Conservation (phyloP, 2,888 invertebrate genomes). For the Rhabditoides inermis region DNA sequence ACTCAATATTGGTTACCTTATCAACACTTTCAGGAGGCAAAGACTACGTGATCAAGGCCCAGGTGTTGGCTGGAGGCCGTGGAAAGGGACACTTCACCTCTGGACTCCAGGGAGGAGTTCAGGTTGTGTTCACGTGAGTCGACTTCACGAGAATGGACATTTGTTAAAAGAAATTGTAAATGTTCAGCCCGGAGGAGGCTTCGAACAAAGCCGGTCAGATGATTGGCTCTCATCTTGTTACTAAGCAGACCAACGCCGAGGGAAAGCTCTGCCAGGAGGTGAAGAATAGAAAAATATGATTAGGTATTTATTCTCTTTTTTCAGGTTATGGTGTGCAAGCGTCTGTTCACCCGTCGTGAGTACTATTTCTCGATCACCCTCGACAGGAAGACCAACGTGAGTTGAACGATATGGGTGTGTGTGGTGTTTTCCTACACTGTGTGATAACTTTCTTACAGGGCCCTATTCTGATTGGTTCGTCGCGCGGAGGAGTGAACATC, state of each 20-base stretch:
- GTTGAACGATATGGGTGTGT: slow-evolving; percentile 34
- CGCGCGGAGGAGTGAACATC: slow-evolving; percentile 93
- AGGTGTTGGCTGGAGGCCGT: slow-evolving; percentile 92
- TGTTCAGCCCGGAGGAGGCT: slow-evolving; percentile 54
- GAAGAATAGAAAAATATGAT: too few species aligned
- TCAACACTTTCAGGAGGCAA: slow-evolving; percentile 40
- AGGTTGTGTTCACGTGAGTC: slow-evolving; percentile 82
- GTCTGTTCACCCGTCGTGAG: slow-evolving; percentile 90
- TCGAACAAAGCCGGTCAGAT: slow-evolving; percentile 67
- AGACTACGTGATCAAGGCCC: slow-evolving; percentile 51
- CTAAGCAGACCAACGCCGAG: slow-evolving; percentile 74
- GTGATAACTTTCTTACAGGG: slow-evolving; percentile 57
- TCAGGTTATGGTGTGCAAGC: slow-evolving; percentile 77
- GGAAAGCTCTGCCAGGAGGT: slow-evolving; percentile 48
- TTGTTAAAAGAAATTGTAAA: neutral
- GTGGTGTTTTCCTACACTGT: slow-evolving; percentile 24
- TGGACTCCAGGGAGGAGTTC: slow-evolving; percentile 96
- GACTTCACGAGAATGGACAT: too few species aligned
- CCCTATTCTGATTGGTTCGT: slow-evolving; percentile 90
- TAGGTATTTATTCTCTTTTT: slow-evolving; percentile 4
- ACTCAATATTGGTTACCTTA: too few species aligned
- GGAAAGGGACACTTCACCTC: slow-evolving; percentile 93
- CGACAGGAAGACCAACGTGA: slow-evolving; percentile 84
- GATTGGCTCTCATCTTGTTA: slow-evolving; percentile 85
- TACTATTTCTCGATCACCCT: slow-evolving; percentile 97